A percentile compares a stretch with the other conserved stretches of the same genome.
phyloP scores from a whole-genome alignment of 2,797 vertebrate genomes.

The Channallabes apus region DNA sequence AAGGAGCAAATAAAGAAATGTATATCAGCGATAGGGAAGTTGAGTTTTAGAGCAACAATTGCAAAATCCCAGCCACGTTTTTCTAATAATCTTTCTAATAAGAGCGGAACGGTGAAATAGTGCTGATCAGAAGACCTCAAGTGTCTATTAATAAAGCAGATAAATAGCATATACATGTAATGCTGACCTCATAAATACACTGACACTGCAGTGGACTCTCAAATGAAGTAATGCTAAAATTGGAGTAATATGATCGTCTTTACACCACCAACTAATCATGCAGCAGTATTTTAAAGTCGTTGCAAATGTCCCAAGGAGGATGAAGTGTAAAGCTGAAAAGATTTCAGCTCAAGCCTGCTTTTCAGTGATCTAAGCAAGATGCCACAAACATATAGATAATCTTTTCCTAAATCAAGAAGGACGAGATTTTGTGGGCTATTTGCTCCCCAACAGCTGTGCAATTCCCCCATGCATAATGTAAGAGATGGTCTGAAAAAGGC shows the following conservation, averaged over 20 bases:
- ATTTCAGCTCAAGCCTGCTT: not conserved
- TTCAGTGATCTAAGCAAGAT: not conserved
- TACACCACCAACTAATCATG: not conserved
- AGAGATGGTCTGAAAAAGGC: not conserved
- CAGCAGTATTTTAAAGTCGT: slow-evolving; percentile 16
- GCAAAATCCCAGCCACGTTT: not conserved
- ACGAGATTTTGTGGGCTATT: not conserved
- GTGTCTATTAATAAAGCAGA: not conserved
- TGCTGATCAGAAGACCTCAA: not conserved
- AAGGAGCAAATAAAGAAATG: not conserved
- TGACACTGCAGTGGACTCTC: not conserved
- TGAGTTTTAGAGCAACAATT: not conserved
- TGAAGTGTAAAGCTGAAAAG: not conserved
- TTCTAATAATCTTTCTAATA: not conserved
- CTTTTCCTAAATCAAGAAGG: not conserved
- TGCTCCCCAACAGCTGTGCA: not conserved
- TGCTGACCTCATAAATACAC: too few species aligned
- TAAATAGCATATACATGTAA: not conserved
- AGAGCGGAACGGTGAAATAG: not conserved
- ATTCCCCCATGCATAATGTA: not conserved
- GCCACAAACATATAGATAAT: not conserved
- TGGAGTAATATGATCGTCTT: slow-evolving; percentile 9
- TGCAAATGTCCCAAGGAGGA: not conserved
- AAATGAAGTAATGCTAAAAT: slow-evolving; percentile 9
- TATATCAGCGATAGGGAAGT: not conserved